A percentile compares a stretch with the other conserved stretches of the same genome.
These are phyloP conservation scores for Drosophila ogumai DNA, from an alignment of 1,140 invertebrate genomes.

Conservation along the genomic window DNA sequence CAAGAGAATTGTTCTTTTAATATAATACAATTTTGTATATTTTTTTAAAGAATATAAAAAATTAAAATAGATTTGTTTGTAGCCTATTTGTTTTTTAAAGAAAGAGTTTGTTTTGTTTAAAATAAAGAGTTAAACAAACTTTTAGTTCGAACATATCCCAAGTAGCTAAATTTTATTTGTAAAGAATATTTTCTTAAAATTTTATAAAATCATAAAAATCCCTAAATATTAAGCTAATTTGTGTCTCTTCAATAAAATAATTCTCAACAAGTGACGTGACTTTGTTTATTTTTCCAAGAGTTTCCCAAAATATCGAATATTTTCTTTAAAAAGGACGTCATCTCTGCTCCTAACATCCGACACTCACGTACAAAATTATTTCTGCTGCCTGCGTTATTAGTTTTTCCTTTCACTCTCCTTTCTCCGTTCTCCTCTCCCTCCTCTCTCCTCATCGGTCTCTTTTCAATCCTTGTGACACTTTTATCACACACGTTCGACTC, in stretches of 20 bases:
- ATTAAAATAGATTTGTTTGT: too few relatives aligned
- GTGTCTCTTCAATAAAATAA: not conserved
- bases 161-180: too few relatives aligned
- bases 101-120: too few relatives aligned
- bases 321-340: not conserved
- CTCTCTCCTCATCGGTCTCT: not conserved
- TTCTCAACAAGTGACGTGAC: not conserved
- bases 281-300: not conserved
- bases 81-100: too few relatives aligned
- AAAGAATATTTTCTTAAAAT: too few relatives aligned
- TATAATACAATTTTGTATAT: too few relatives aligned
- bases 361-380: slow-evolving; percentile 68
- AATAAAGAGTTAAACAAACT: too few relatives aligned
- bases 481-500: slow-evolving; percentile 82
- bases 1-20: too few relatives aligned
- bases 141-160: too few relatives aligned
- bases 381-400: slow-evolving; percentile 59
- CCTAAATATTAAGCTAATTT: not conserved
- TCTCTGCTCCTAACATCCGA: not conserved
- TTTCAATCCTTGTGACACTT: slow-evolving; percentile 77
- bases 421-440: not conserved
- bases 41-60: too few relatives aligned
- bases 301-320: not conserved
- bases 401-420: slow-evolving; percentile 55
- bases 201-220: too few relatives aligned